phyloP scores from a whole-genome alignment of 2,797 vertebrate species.

The Scyliorhinus canicula region DNA sequence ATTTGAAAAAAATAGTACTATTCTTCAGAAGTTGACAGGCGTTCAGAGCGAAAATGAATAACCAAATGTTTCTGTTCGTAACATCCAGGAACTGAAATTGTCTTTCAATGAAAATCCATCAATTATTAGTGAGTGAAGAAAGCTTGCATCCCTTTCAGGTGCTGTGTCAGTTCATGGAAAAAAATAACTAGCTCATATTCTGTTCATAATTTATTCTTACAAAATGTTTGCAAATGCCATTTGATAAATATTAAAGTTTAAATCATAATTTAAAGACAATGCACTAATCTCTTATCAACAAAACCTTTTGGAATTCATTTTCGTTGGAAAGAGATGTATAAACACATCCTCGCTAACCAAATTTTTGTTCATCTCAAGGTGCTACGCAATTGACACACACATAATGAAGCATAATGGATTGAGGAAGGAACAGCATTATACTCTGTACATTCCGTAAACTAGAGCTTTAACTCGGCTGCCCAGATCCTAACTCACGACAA shows the following conservation, averaged over 20 bases:
- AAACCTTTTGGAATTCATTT: neutral
- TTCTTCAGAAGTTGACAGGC: neutral
- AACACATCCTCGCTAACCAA: neutral
- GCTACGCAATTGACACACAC: neutral
- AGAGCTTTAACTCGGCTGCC: neutral
- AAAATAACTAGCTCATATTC: neutral
- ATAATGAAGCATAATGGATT: neutral
- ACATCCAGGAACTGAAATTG: neutral
- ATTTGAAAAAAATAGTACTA: neutral
- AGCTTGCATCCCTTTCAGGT: neutral
- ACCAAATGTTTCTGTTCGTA: neutral
- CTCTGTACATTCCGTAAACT: neutral
- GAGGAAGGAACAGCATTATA: neutral
- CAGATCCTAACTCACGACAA: neutral
- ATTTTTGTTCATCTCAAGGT: neutral
- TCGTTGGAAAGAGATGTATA: neutral
- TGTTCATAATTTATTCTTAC: neutral
- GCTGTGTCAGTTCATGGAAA: neutral
- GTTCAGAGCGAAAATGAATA: neutral
- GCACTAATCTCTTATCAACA: neutral
- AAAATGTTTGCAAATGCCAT: neutral
- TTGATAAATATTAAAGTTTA: neutral
- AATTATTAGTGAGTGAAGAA: neutral
- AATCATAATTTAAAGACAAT: neutral
- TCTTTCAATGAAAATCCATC: neutral